Conservation (phyloP, 2,113 vertebrate genomes). For the Nothocercus nigrocapillus region DNA sequence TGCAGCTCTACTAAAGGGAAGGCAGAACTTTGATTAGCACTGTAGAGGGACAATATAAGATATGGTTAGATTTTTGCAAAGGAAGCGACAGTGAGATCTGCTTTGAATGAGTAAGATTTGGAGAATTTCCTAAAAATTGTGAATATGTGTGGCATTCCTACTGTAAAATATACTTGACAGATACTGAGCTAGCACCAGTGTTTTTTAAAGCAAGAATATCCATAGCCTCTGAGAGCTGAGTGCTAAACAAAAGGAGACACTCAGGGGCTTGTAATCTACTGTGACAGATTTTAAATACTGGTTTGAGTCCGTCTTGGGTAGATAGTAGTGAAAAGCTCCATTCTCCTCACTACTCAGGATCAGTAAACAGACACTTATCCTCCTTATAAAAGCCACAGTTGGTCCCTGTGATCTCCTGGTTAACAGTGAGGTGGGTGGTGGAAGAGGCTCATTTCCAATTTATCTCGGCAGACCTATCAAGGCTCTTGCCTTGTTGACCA, state of each 20-base stretch:
- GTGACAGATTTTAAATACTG: neutral
- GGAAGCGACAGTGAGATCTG: constrained; percentile 25
- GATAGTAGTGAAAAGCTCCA: neutral
- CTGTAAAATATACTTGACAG: neutral
- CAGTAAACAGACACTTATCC: neutral
- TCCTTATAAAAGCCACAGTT: neutral
- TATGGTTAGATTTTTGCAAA: neutral
- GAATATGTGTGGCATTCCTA: neutral
- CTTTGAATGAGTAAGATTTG: constrained; percentile 4
- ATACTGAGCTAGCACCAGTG: neutral
- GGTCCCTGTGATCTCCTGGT: neutral
- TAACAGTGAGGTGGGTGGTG: neutral
- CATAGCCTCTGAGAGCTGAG: neutral
- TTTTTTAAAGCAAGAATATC: neutral
- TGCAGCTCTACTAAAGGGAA: neutral
- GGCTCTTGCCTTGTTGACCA: neutral
- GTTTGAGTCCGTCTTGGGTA: neutral
- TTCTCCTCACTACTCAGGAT: neutral
- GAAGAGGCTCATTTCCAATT: neutral
- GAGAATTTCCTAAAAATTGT: constrained; percentile 12
- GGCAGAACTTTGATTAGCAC: neutral
- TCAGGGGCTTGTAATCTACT: neutral
- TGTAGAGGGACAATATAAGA: neutral
- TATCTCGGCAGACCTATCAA: neutral
- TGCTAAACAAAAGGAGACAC: neutral